Evolutionary conservation across 2,888 invertebrate species (phyloP).

Genomic region (Keiferia lycopersicella): DNA sequence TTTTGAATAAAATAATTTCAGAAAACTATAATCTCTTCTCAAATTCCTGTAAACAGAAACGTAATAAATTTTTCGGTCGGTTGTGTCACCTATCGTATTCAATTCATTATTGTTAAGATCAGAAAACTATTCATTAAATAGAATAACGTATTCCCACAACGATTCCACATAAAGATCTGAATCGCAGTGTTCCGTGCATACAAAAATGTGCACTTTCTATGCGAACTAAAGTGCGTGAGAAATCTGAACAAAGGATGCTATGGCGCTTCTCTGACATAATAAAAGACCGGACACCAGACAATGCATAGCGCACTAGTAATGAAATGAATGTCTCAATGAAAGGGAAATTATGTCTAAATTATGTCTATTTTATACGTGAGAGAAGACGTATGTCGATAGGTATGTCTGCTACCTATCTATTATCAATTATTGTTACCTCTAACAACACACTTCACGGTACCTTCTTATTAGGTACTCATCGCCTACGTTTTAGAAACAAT

Average conservation of each 20-base stretch:
- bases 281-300: constrained; percentile 23
- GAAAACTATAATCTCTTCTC: too few relatives aligned
- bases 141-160: neutral
- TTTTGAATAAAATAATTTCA: too few relatives aligned
- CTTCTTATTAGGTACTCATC: too few relatives aligned
- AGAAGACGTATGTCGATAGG: too few relatives aligned
- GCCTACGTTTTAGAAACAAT: too few relatives aligned
- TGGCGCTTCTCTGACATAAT: constrained; percentile 24
- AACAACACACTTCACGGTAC: too few relatives aligned
- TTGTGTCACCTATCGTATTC: neutral
- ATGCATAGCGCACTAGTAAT: constrained; percentile 22
- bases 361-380: neutral
- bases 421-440: too few relatives aligned
- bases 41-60: too few relatives aligned
- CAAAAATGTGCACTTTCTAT: constrained; percentile 27
- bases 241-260: constrained; percentile 26
- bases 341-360: constrained; percentile 12
- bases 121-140: constrained; percentile 5
- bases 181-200: constrained; percentile 9
- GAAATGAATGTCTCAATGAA: constrained; percentile 25
- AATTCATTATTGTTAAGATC: neutral
- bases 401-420: too few relatives aligned
- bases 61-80: too few relatives aligned
- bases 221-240: constrained; percentile 24
- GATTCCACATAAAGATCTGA: constrained; percentile 4